Percentiles rank a stretch among this genome's conserved stretches.
phyloP scores from a whole-genome alignment of 2,888 invertebrate species.

The Trichogramma dendrolimi region DNA sequence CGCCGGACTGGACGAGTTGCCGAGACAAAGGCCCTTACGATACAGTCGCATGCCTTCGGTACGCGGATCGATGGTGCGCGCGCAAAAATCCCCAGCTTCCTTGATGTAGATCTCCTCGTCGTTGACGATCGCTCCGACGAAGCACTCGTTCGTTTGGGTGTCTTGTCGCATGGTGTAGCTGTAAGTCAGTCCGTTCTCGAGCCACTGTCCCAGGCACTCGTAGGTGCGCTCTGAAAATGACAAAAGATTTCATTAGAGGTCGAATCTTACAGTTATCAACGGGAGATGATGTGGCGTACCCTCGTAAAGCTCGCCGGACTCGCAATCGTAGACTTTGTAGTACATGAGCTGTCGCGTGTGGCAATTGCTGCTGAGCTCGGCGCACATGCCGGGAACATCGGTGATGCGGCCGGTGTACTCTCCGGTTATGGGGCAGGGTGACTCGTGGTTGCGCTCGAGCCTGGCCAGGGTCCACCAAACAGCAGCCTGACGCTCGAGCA shows the following conservation, averaged over 20 bases:
- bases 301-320: conserved; percentile 60
- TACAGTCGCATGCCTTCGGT: conserved; percentile 62
- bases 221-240: conserved; percentile 58
- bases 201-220: conserved; percentile 65
- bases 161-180: conserved; percentile 65
- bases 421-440: conserved; percentile 64
- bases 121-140: conserved; percentile 59
- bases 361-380: conserved; percentile 64
- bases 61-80: conserved; percentile 59
- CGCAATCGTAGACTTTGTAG: conserved; percentile 63
- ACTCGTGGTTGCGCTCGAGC: conserved; percentile 51
- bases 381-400: conserved; percentile 59
- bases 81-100: conserved; percentile 65
- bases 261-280: no score
- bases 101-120: conserved; percentile 62
- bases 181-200: conserved; percentile 60
- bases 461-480: conserved; percentile 40
- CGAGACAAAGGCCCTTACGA: conserved; percentile 52
- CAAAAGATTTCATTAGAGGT: neutral
- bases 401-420: conserved; percentile 64
- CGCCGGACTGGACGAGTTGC: conserved; percentile 50
- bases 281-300: conserved; percentile 43
- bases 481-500: conserved; percentile 12
- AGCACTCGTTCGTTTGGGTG: conserved; percentile 61
- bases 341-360: conserved; percentile 64